Percentiles rank a stretch among this genome's conserved stretches.
These are phyloP conservation scores for Neoascia interrupta DNA, from an alignment of 2,888 invertebrate species.

Conservation along the genomic window DNA sequence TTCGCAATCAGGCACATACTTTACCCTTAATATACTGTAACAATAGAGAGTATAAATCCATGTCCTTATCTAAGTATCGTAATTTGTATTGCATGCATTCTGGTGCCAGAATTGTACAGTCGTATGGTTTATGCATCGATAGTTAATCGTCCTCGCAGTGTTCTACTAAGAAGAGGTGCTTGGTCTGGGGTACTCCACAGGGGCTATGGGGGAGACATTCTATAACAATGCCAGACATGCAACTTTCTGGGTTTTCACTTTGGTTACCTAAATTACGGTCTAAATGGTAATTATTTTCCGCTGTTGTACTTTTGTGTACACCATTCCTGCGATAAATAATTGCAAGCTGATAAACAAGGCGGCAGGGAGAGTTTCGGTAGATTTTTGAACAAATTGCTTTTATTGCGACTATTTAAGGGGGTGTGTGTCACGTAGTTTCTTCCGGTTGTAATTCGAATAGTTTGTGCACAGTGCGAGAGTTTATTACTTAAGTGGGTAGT, in stretches of 20 bases:
- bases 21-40: slow-evolving; percentile 39
- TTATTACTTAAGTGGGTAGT: slow-evolving; percentile 53
- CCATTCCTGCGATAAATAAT: slow-evolving; percentile 53
- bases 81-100: slow-evolving; percentile 69
- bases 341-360: slow-evolving; percentile 55
- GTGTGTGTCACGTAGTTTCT: slow-evolving; percentile 43
- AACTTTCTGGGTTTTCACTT: slow-evolving; percentile 64
- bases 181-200: neutral
- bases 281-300: slow-evolving; percentile 68
- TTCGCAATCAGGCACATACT: slow-evolving; percentile 49
- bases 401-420: slow-evolving; percentile 48
- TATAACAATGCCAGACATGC: slow-evolving; percentile 54
- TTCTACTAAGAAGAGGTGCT: neutral
- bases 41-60: slow-evolving; percentile 62
- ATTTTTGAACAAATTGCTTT: slow-evolving; percentile 59
- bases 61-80: slow-evolving; percentile 65
- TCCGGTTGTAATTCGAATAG: slow-evolving; percentile 37
- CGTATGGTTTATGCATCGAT: slow-evolving; percentile 65
- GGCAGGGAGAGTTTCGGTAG: neutral
- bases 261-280: slow-evolving; percentile 60
- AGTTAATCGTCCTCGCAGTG: slow-evolving; percentile 49
- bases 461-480: slow-evolving; percentile 11
- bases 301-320: slow-evolving; percentile 38
- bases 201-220: too few species aligned
- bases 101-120: slow-evolving; percentile 21